These are phyloP conservation scores for Zoanthus solanderi DNA, from an alignment of 92 coral and sea anemone species.

Conservation along the genomic window DNA sequence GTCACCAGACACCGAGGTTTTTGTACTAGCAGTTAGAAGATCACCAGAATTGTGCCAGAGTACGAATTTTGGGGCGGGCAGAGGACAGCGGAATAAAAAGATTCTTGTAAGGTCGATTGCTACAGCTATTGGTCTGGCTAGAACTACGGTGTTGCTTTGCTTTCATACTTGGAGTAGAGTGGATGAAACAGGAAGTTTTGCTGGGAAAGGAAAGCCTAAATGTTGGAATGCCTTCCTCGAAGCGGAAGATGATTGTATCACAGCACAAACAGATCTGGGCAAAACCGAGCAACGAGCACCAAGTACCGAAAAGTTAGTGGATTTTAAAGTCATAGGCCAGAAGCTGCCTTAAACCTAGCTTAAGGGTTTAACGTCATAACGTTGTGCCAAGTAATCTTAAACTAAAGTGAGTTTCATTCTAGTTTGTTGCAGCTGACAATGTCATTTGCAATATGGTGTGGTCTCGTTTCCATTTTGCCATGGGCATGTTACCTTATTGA, in stretches of 20 bases:
- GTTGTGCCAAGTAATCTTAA: constrained; percentile 19
- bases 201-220: constrained; percentile 57
- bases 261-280: constrained; percentile 5
- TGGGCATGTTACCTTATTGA: constrained; percentile 11
- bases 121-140: constrained; percentile 48
- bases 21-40: constrained; percentile 60
- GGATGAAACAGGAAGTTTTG: constrained; percentile 58
- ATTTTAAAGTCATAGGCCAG: constrained; percentile 4
- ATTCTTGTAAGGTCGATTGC: constrained; percentile 49
- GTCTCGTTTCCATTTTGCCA: constrained; percentile 23
- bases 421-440: constrained; percentile 21
- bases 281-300: constrained; percentile 10
- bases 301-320: constrained; percentile 1
- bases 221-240: constrained; percentile 2
- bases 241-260: background rate
- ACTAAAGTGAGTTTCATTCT: constrained; percentile 9
- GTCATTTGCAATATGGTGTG: constrained; percentile 16
- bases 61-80: constrained; percentile 59
- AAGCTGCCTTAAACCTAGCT: background rate
- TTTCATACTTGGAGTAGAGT: constrained; percentile 63
- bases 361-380: constrained; percentile 1
- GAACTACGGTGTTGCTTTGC: constrained; percentile 47
- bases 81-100: constrained; percentile 35
- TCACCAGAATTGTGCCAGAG: constrained; percentile 58
- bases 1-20: constrained; percentile 69